phyloP scores from a whole-genome alignment of 2,888 invertebrate genomes.

The Rhorus exstirpatorius region DNA sequence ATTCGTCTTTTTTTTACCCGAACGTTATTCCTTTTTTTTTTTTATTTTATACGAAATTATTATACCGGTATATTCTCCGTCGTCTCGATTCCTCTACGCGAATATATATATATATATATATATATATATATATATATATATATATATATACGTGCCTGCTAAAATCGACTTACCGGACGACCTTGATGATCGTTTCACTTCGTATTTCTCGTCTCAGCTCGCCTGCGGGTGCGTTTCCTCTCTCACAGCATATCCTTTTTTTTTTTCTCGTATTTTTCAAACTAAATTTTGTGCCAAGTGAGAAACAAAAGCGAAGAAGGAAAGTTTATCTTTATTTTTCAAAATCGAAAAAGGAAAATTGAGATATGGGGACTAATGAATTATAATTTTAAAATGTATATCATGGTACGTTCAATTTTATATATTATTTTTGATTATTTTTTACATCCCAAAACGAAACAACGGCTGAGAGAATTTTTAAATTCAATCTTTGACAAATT shows the following conservation, averaged over 20 bases:
- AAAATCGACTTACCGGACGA: conserved; percentile 33
- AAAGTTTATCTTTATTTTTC: too few species aligned
- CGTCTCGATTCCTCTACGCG: conserved; percentile 32
- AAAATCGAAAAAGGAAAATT: too few species aligned
- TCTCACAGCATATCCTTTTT: not conserved
- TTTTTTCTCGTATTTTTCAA: not conserved
- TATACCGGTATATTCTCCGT: conserved; percentile 21
- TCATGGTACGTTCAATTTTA: too few species aligned
- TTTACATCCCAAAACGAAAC: too few species aligned
- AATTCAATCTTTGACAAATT: too few species aligned
- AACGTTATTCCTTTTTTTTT: conserved; percentile 8
- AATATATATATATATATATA: too few species aligned
- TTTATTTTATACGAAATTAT: conserved; percentile 21
- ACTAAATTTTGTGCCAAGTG: too few species aligned
- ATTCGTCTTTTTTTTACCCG: conserved; percentile 35
- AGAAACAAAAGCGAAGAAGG: too few species aligned
- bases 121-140: conserved; percentile 1
- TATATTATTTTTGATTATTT: too few species aligned
- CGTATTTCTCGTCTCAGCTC: conserved; percentile 5
- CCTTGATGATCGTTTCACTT: conserved; percentile 36
- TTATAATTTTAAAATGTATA: too few species aligned
- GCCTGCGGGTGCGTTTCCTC: not conserved
- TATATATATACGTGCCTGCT: not conserved
- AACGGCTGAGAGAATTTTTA: too few species aligned
- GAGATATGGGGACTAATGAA: too few species aligned